These are phyloP conservation scores for Cephus runcator DNA, from an alignment of 2,888 invertebrate species.

Conservation along the genomic window DNA sequence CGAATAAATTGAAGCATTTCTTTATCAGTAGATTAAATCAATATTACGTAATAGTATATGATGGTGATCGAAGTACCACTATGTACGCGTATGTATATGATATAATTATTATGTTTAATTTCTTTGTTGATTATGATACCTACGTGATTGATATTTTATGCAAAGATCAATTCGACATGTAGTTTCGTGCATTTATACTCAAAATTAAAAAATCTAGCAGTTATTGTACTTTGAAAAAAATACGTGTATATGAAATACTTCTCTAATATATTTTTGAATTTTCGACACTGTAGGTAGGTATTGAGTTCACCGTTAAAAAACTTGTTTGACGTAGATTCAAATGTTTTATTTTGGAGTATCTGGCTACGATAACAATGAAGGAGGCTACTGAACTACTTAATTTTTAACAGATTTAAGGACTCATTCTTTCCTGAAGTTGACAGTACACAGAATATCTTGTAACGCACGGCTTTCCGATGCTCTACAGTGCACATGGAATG, in stretches of 20 bases:
- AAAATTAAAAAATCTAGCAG: not conserved
- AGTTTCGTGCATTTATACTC: not conserved
- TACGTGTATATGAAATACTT: too few relatives aligned
- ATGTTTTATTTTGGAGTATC: not conserved
- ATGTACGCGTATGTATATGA: not conserved
- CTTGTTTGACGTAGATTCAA: not conserved
- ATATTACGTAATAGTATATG: not conserved
- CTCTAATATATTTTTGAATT: not conserved
- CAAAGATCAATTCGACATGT: not conserved
- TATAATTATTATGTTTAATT: not conserved
- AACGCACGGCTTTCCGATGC: slow-evolving; percentile 1
- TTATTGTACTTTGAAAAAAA: not conserved
- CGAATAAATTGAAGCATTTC: not conserved
- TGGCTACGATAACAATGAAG: not conserved
- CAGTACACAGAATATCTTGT: slow-evolving; percentile 7
- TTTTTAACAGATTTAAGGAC: slow-evolving; percentile 9
- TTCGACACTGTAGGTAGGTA: not conserved
- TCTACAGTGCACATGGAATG: slow-evolving; percentile 32
- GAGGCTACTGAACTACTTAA: slow-evolving; percentile 11
- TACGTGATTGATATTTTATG: not conserved
- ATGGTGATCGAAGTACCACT: not conserved
- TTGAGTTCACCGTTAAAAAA: not conserved
- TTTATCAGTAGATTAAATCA: not conserved
- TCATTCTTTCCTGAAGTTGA: slow-evolving; percentile 14
- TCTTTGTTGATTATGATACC: not conserved